A percentile compares a stretch with the other conserved stretches of the same genome.
phyloP scores from a whole-genome alignment of 1,140 invertebrate genomes.

The Archivesica marissinica region DNA sequence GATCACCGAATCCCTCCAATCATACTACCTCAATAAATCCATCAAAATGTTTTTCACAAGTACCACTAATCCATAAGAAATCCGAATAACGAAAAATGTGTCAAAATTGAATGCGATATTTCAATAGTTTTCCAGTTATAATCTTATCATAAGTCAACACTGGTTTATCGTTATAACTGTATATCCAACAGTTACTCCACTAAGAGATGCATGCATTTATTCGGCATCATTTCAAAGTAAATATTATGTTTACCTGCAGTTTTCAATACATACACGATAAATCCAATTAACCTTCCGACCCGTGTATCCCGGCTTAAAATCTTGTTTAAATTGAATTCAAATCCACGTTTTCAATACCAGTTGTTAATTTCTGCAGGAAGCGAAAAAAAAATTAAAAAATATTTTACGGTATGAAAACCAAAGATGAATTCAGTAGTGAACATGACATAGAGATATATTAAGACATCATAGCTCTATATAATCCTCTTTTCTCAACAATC shows the following conservation, averaged over 20 bases:
- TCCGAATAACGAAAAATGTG: slow-evolving; percentile 24
- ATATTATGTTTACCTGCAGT: neutral
- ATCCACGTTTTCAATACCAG: neutral
- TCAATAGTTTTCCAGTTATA: slow-evolving; percentile 21
- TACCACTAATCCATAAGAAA: neutral
- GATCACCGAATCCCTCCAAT: slow-evolving; percentile 1
- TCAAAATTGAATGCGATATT: slow-evolving; percentile 34
- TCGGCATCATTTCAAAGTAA: slow-evolving; percentile 16
- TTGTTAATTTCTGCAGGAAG: no score
- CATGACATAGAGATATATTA: slow-evolving; percentile 16
- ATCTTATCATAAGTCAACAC: slow-evolving; percentile 20
- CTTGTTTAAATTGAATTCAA: neutral
- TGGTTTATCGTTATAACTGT: slow-evolving; percentile 46
- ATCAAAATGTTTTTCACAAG: slow-evolving; percentile 20
- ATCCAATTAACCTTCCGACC: slow-evolving; percentile 28
- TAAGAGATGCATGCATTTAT: slow-evolving; percentile 27
- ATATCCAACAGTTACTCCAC: neutral
- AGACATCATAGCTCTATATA: slow-evolving; percentile 12
- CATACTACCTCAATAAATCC: neutral
- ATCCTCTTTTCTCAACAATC: slow-evolving; percentile 12
- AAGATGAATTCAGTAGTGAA: slow-evolving; percentile 19
- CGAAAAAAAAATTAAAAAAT: neutral
- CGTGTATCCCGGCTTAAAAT: slow-evolving; percentile 13
- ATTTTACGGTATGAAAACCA: slow-evolving; percentile 13
- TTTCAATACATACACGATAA: neutral